Base-by-base conservation (phyloP, 53 echinoderm and acorn worm species). In the Actinopyga echinites region DNA sequence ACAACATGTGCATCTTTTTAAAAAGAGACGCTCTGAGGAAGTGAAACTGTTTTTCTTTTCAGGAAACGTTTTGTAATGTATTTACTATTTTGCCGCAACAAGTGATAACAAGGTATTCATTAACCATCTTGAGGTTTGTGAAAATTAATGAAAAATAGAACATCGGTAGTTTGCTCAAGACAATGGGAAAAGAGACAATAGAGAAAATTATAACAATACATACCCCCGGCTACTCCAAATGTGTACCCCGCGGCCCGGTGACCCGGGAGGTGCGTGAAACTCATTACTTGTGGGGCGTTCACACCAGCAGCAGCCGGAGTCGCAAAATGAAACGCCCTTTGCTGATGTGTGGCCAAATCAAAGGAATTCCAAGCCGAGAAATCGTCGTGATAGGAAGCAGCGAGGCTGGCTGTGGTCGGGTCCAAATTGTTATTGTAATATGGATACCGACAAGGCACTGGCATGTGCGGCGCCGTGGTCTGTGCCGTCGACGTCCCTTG, bases 321-420 rank as follows among this genome's bases (percentile, higher is more conserved):
- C 8, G 81, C 63, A 42, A 80, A 80, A 21, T 62, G 81, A 35
- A 80, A 62, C 8, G 81, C 81, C 31, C 81, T 36, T 29, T 61
- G 60, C 40, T 80, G 81, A n/a, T 80, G 81, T 5, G 81, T 12
- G 9, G 81, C 81, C 28, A 91, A 89, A 43, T 93, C 95, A 68
- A 93, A 91, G 26, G 89, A 84, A 71, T 87, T 95, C 93, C 95
- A 93, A 19, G 93, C 93, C 0, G 93, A 91, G 75, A 91, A 93
- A 36, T 95, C 95, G 22, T 95, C 95, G 30, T 77, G 86, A 82
- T 89, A 94, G 20, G 83, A 54, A 8, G 90, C 69, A 45, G 84
- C 59, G 4, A 62, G 35, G 23, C 49, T 56, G 30, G 84, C 63
- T 19, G 69, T 25, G 20, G 64, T 42, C 1, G 89, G 62, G 58